Percentiles rank a stretch among this genome's conserved stretches.
phyloP scores from a whole-genome alignment of 2,888 invertebrate species.

The Dynastes maya region DNA sequence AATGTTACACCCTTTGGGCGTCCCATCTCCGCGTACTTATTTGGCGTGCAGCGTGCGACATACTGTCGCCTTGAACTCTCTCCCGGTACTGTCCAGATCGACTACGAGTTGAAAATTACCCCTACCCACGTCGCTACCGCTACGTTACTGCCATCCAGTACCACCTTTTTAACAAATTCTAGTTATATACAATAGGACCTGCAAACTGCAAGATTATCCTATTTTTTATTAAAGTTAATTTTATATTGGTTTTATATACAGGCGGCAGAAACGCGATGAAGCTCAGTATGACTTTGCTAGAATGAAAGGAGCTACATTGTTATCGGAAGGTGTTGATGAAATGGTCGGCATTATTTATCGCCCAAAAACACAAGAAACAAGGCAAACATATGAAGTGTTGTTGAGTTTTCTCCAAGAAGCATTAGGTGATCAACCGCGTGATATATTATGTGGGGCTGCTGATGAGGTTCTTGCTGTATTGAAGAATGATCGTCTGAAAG shows the following conservation, averaged over 20 bases:
- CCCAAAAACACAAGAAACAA: constrained; percentile 97
- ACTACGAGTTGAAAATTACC: too few relatives aligned
- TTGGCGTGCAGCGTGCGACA: too few relatives aligned
- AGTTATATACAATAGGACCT: too few relatives aligned
- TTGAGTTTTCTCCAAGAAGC: constrained; percentile 98
- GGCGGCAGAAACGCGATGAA: constrained; percentile 92
- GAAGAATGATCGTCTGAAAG: constrained; percentile 95
- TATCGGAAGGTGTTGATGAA: constrained; percentile 92
- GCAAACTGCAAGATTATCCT: too few relatives aligned
- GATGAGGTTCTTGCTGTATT: constrained; percentile 96
- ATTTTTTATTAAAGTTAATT: neutral
- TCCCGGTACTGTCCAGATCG: too few relatives aligned
- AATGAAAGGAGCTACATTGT: constrained; percentile 88
- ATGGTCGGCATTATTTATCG: constrained; percentile 95
- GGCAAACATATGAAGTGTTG: constrained; percentile 96
- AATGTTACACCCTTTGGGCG: too few relatives aligned
- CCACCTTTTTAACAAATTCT: too few relatives aligned
- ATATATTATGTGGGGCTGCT: constrained; percentile 98
- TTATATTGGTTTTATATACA: constrained; percentile 61
- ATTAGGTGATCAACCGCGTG: constrained; percentile 96
- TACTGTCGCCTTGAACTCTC: too few relatives aligned
- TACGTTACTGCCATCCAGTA: too few relatives aligned
- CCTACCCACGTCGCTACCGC: too few relatives aligned
- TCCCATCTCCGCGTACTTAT: too few relatives aligned
- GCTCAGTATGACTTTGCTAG: constrained; percentile 93